Evolutionary conservation across 53 echinoderm and acorn worm species (phyloP), one percentile per base, ranked within the genome.

Genomic region (Temnopleurus reevesii): DNA sequence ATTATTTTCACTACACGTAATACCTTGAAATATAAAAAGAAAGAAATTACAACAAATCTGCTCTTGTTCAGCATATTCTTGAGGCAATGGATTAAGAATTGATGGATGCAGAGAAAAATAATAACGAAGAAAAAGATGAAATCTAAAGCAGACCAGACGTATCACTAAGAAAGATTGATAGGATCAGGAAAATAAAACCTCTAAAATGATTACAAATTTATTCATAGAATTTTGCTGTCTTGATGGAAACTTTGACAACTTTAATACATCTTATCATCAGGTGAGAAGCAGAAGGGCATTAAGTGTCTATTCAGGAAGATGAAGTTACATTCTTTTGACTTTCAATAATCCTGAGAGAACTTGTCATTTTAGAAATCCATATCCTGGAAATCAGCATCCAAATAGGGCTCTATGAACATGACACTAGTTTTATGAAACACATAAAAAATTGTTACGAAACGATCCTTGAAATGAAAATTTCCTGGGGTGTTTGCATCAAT

Each of bases 211-310:
- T 41, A 41, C 6, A 71, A 71, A 71, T 71, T 43, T 71, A 71
- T 71, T 71, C 71, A 71, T 71, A 71, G 71, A 71, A 71, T 71
- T 71, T 71, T n/a, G 36, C 38, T 71, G 71, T 41, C 71, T 41
- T 71, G 71, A 43, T 41, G 71, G 71, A 41, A 10, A 43, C 21
- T 1, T 3, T 71, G 71, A 71, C 71, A 71, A 23, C 43, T 21
- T 71, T 71, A 71, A 71, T 71, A 71, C 43, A 71, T 71, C 71
- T 71, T 38, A 71, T 33, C 63, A 60, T 65, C 38, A 2, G n/a
- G 7, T 19, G 19, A 65, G 65, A 13, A 8, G 38, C 38, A 65
- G 65, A 65, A 65, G n/a, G 41, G 71, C 23, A 8, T 5, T 23
- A 41, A 71, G 2, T 71, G n/a, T 41, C n/a, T 71, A 9, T 71